These are phyloP conservation scores for Drosophila rellima DNA, from an alignment of 2,888 invertebrate genomes.

Conservation along the genomic window DNA sequence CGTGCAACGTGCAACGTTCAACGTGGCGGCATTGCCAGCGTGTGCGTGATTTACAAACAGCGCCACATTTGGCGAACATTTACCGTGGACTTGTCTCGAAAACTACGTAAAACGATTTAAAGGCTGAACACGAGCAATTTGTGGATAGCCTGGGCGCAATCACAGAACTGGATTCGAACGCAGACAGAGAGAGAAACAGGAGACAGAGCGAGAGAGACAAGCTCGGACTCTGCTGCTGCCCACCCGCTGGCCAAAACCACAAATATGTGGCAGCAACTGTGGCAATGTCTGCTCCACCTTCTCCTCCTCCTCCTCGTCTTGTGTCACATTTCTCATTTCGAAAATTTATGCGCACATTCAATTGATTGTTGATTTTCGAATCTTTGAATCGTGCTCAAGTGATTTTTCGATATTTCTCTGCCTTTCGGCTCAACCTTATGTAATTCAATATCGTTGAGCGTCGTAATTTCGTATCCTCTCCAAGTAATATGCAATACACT, in stretches of 20 bases:
- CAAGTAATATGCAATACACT: slow-evolving; percentile 58
- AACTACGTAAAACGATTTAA: slow-evolving; percentile 80
- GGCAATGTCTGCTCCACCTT: slow-evolving; percentile 3
- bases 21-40: slow-evolving; percentile 46
- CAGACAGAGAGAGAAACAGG: background rate
- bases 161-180: slow-evolving; percentile 25
- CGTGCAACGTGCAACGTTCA: slow-evolving; percentile 41
- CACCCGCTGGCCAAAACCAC: slow-evolving; percentile 54
- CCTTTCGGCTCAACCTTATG: slow-evolving; percentile 23
- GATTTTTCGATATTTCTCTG: slow-evolving; percentile 20
- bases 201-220: background rate
- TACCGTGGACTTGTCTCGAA: slow-evolving; percentile 74
- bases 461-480: slow-evolving; percentile 54
- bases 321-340: slow-evolving; percentile 70
- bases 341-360: slow-evolving; percentile 72
- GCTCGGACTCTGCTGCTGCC: slow-evolving; percentile 25
- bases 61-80: slow-evolving; percentile 80
- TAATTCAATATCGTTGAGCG: slow-evolving; percentile 66
- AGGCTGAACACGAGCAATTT: slow-evolving; percentile 78
- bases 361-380: slow-evolving; percentile 67
- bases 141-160: slow-evolving; percentile 58
- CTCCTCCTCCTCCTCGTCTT: slow-evolving; percentile 12
- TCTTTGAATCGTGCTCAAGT: slow-evolving; percentile 34
- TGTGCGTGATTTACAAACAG: slow-evolving; percentile 81
- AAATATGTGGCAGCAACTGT: slow-evolving; percentile 20